These are phyloP conservation scores for Glyphotaelius pellucidus DNA, from an alignment of 2,888 invertebrate species.

Conservation along the genomic window DNA sequence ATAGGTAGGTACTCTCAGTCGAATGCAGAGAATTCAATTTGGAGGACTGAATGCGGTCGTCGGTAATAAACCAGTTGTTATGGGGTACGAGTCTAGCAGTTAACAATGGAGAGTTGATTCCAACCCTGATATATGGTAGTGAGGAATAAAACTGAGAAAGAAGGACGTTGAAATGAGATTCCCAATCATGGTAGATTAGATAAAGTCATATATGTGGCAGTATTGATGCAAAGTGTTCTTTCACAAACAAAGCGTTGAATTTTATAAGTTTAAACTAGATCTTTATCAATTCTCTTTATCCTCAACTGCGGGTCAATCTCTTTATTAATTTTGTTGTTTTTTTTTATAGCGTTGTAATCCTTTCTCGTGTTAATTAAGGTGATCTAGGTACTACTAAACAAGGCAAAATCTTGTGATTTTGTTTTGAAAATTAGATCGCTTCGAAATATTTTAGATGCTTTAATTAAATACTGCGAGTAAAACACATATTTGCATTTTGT, in stretches of 20 bases:
- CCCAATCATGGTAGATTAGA: neutral
- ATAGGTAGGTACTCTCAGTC: neutral
- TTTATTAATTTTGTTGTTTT: too few species aligned
- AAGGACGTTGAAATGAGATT: neutral
- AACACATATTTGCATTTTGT: too few species aligned
- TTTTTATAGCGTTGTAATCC: too few species aligned
- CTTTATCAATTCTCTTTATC: neutral
- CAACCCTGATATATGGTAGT: neutral
- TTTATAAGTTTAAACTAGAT: too few species aligned
- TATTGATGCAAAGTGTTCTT: too few species aligned
- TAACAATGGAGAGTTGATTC: neutral
- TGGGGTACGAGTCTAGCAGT: neutral
- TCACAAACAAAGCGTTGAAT: too few species aligned
- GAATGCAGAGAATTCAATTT: neutral
- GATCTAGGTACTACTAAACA: too few species aligned
- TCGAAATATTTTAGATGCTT: too few species aligned
- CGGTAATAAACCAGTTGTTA: neutral
- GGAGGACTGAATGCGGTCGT: neutral
- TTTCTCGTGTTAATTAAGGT: too few species aligned
- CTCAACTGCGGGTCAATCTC: neutral
- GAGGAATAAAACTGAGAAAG: neutral
- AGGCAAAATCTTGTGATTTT: too few species aligned
- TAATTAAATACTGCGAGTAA: too few species aligned
- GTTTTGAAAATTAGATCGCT: too few species aligned
- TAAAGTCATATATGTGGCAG: neutral